Base-by-base conservation (phyloP, 2,113 vertebrate genomes). In the Cephalopterus ornatus region DNA sequence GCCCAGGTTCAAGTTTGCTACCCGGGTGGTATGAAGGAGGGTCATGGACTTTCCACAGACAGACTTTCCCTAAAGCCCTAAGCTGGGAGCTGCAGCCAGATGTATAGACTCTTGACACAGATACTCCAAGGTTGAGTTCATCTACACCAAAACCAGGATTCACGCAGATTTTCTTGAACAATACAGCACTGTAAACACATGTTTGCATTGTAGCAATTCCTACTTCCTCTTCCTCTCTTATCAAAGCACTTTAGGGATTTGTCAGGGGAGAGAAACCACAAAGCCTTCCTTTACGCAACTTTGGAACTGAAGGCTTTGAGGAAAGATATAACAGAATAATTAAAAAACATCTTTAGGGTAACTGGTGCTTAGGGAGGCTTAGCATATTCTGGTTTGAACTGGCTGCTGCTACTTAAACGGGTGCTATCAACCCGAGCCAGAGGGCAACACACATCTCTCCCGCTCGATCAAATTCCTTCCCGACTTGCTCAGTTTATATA, bases 151-250 rank as follows among this genome's bases (percentile, higher is more conserved):
- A 78, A 59, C 35, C 1, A 12, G 50, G 76, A 91, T 76, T 90
- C 88, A 88, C 44, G 32, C 44, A 66, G 88, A 90, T 77, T 55
- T 79, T 65, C 75, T 91, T 44, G 39, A 95, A 96, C 91, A 96
- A 96, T 93, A 81, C 22, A 89, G 52, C 67, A 78, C 94, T 94
- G 80, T 93, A 95, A 96, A 96, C 73, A 72, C 17, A 47, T 8
- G 44, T 72, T 74, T 44, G 68, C 1, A 0, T 59, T 85, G 61
- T 24, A 78, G 76, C 56, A 72, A 93, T 32, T 89, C 52, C 56
- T 81, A 26, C 75, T 95, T 96, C 89, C 95, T 83, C 89, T 86
- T 91, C 68, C 88, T 73, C 59, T 88, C 72, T 89, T 87, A 86
- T 81, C 70, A 32, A 84, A 89, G 61, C 5, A 2, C 89, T 89